These are phyloP conservation scores for Manis crassicaudata DNA, from an alignment of 2,797 vertebrate genomes.

Conservation along the genomic window DNA sequence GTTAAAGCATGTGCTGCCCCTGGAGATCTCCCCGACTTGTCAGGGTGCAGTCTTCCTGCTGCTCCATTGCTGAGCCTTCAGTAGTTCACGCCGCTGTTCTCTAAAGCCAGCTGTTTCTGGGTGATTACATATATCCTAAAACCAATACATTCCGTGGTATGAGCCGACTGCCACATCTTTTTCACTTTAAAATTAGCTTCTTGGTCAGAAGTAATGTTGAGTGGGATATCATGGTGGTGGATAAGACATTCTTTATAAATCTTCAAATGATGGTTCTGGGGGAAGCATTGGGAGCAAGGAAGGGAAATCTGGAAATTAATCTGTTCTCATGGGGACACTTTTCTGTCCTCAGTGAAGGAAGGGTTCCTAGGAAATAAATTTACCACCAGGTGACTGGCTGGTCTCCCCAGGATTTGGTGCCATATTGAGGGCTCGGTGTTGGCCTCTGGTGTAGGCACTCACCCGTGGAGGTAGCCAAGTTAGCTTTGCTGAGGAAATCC, in stretches of 20 bases:
- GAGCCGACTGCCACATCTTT: neutral
- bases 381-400: neutral
- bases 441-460: neutral
- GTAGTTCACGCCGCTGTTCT: neutral
- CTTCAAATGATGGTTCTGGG: neutral
- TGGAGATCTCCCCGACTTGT: neutral
- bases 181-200: neutral
- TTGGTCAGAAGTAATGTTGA: neutral
- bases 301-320: neutral
- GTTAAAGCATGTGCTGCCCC: neutral
- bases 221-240: neutral
- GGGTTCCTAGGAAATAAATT: neutral
- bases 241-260: neutral
- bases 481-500: neutral
- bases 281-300: neutral
- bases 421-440: neutral
- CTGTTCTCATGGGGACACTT: neutral
- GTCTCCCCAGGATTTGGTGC: neutral
- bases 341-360: neutral
- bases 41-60: neutral
- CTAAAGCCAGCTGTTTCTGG: neutral
- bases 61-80: neutral
- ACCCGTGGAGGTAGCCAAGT: neutral
- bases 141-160: neutral
- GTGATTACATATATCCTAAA: neutral